These are phyloP conservation scores for Rallus limicola DNA, from an alignment of 2,113 vertebrate species.

Conservation along the genomic window DNA sequence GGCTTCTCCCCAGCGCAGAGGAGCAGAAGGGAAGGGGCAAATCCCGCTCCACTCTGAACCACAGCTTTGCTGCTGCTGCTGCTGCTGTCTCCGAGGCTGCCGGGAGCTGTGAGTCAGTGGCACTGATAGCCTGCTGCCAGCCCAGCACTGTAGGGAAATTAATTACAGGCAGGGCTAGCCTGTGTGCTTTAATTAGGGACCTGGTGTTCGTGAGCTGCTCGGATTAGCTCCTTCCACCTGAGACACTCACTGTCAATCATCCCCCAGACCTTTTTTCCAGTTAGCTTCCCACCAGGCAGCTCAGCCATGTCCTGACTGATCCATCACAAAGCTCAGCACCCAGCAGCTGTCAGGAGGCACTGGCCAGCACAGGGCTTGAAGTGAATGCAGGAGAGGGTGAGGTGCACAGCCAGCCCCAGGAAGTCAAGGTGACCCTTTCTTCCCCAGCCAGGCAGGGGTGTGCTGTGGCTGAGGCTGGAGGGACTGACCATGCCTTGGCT, in stretches of 20 bases:
- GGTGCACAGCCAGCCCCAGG: background rate
- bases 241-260: constrained; percentile 42
- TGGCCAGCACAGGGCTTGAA: background rate
- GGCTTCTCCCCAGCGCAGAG: background rate
- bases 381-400: background rate
- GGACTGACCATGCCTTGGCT: background rate
- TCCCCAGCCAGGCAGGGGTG: background rate
- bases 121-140: background rate
- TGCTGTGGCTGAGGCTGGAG: background rate
- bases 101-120: background rate
- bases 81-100: background rate
- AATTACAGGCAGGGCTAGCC: constrained; percentile 47
- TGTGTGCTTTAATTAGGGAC: constrained; percentile 53
- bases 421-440: background rate
- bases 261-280: background rate
- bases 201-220: constrained; percentile 18
- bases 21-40: background rate
- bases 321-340: background rate
- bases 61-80: accelerated
- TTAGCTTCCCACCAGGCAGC: background rate
- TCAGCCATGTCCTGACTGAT: background rate
- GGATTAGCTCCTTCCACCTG: background rate
- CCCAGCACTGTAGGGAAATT: background rate
- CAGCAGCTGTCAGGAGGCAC: background rate
- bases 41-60: background rate